phyloP scores from a whole-genome alignment of 2,113 vertebrate species.

The Engraulis encrasicolus region DNA sequence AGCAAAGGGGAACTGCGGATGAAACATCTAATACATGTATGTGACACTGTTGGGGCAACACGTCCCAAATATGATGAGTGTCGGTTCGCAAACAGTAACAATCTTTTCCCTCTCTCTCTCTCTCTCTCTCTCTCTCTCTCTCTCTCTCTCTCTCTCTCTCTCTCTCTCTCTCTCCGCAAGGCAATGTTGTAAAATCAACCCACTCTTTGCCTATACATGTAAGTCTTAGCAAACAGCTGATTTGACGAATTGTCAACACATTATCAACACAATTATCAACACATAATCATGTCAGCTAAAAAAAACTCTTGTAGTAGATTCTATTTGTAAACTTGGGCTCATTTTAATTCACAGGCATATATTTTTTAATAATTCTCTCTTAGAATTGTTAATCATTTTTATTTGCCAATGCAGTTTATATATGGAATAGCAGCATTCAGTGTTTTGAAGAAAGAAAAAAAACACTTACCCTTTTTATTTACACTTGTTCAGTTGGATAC shows the following conservation, averaged over 20 bases:
- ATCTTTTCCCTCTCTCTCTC: no score
- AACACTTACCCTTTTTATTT: neutral
- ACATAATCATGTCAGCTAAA: neutral
- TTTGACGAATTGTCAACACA: conserved; percentile 7
- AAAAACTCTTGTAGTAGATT: neutral
- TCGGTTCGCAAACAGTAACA: neutral
- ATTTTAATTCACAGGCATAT: neutral
- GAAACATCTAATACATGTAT: neutral
- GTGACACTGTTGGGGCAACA: neutral
- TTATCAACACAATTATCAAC: neutral
- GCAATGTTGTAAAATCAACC: neutral
- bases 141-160: no score
- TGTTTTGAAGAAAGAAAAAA: neutral
- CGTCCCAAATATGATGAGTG: neutral
- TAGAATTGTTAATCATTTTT: neutral
- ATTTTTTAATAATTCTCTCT: neutral
- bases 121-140: no score
- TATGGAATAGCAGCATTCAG: neutral
- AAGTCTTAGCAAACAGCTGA: neutral
- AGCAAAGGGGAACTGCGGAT: neutral
- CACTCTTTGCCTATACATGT: conserved; percentile 1
- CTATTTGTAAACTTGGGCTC: neutral
- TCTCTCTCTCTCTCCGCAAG: no score
- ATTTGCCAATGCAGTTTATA: neutral
- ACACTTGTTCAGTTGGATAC: neutral